Conservation (phyloP, 53 echinoderm and acorn worm species). For the Paracentrotus lividus region DNA sequence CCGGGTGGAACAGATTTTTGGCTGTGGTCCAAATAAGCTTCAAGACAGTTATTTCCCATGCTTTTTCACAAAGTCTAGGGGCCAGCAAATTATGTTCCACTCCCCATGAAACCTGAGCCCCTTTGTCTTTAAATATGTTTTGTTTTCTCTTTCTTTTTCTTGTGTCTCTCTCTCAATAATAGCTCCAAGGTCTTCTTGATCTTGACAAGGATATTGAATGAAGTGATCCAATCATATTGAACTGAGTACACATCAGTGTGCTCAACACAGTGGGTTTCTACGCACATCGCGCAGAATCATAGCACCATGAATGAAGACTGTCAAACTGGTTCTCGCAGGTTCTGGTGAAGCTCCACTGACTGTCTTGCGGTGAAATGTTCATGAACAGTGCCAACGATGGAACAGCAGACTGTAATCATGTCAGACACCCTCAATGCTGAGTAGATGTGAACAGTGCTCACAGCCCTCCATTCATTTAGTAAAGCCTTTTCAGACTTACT, state of each 20-base stretch:
- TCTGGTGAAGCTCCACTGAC: not conserved
- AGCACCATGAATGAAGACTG: too few relatives aligned
- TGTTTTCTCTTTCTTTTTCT: not conserved
- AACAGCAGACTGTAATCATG: not conserved
- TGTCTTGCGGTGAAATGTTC: not conserved
- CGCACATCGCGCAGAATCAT: conserved; percentile 64
- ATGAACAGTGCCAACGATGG: not conserved
- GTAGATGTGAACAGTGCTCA: not conserved
- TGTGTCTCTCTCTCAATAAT: not conserved
- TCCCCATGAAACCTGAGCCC: too few relatives aligned
- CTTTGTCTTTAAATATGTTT: not conserved
- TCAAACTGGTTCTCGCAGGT: not conserved
- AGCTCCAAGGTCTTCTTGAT: conserved; percentile 82
- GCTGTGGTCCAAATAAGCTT: too few relatives aligned
- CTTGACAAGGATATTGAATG: conserved; percentile 94
- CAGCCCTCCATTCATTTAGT: not conserved
- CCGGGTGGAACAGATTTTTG: too few relatives aligned
- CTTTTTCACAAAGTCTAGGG: too few relatives aligned
- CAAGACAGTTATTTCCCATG: too few relatives aligned
- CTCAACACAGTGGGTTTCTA: conserved; percentile 93
- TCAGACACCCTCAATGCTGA: not conserved
- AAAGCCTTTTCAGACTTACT: too few relatives aligned
- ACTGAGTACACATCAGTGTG: conserved; percentile 80
- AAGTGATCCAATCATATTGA: conserved; percentile 86
- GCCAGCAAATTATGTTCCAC: too few relatives aligned